phyloP scores from a whole-genome alignment of 2,797 vertebrate genomes.

The Xerus rutilus region DNA sequence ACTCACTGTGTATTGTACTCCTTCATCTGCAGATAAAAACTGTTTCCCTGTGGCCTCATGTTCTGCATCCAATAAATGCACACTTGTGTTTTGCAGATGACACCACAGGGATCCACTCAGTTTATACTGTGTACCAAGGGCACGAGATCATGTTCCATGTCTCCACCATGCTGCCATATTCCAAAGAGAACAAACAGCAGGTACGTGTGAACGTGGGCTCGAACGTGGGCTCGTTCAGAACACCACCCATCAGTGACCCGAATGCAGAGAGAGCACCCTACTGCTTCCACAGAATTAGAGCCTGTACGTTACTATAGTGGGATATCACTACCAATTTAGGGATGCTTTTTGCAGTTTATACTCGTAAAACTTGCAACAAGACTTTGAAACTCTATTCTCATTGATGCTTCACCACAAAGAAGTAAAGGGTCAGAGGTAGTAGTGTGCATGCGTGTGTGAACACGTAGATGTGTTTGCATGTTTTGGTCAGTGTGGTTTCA shows the following conservation, averaged over 20 bases:
- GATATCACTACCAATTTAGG: not conserved
- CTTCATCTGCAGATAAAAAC: not conserved
- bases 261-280: not conserved
- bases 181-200: conserved; percentile 99
- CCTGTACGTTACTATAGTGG: accelerated
- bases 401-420: not conserved
- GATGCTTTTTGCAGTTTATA: not conserved
- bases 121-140: conserved; percentile 99
- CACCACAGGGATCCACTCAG: conserved; percentile 97
- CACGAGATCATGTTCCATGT: conserved; percentile 99
- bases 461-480: not conserved
- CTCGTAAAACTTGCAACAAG: not conserved
- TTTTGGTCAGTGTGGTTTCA: not conserved
- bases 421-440: not conserved
- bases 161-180: conserved; percentile 99
- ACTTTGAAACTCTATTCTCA: not conserved
- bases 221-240: not conserved
- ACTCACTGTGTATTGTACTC: not conserved
- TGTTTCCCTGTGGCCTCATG: not conserved
- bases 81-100: conserved; percentile 91
- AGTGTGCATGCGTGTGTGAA: accelerated
- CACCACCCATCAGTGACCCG: not conserved
- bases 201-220: conserved; percentile 84
- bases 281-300: not conserved
- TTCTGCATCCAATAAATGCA: not conserved